These are phyloP conservation scores for Isaurus tuberculatus DNA, from an alignment of 92 coral and sea anemone species.

Conservation along the genomic window DNA sequence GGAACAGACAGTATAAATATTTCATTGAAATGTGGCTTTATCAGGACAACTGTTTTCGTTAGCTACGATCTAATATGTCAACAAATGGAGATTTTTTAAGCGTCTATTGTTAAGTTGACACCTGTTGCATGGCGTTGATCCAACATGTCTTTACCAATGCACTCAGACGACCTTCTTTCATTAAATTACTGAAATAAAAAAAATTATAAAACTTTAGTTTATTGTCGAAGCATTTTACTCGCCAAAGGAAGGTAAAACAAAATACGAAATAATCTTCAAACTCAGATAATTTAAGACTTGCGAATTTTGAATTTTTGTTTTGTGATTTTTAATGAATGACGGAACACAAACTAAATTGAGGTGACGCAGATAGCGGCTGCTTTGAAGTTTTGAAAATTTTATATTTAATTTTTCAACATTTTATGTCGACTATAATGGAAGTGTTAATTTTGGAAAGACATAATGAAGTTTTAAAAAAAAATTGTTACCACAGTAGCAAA, in stretches of 20 bases:
- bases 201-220: background rate
- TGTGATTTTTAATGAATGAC: background rate
- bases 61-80: background rate
- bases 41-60: background rate
- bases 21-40: background rate
- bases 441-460: background rate
- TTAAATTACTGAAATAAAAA: background rate
- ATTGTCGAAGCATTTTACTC: background rate
- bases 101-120: background rate
- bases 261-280: background rate
- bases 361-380: background rate
- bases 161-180: background rate
- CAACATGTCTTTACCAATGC: background rate
- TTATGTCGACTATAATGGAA: background rate
- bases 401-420: background rate
- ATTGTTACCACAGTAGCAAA: background rate
- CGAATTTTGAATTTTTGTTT: background rate
- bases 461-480: background rate
- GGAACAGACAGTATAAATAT: background rate
- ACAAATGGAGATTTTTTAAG: background rate
- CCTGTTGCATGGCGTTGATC: background rate
- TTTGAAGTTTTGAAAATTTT: background rate
- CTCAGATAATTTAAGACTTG: background rate
- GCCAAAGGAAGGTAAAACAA: background rate
- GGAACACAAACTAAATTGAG: too few species aligned